Percentiles rank a stretch among this genome's conserved stretches.
Evolutionary conservation across 2,888 invertebrate species (phyloP).

Genomic region (Buathra laborator): DNA sequence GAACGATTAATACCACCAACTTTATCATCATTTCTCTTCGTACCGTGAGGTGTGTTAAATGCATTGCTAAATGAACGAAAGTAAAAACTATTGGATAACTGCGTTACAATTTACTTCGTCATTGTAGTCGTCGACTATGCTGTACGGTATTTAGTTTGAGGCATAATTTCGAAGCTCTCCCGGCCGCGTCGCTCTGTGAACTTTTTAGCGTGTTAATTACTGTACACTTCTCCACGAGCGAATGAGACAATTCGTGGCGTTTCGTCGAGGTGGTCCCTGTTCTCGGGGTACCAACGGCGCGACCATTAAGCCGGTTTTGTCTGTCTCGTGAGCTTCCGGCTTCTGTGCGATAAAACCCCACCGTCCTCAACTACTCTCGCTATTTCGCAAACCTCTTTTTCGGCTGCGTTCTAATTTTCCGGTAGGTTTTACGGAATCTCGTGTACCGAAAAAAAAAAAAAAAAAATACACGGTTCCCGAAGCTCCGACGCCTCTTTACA

Average conservation of each 20-base stretch:
- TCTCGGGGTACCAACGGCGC: background rate
- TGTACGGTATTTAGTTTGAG: slow-evolving; percentile 16
- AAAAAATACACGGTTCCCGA: background rate
- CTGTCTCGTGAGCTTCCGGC: slow-evolving; percentile 56
- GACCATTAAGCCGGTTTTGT: slow-evolving; percentile 65
- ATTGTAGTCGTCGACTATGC: slow-evolving; percentile 22
- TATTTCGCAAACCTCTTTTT: slow-evolving; percentile 23
- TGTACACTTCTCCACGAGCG: slow-evolving; percentile 28
- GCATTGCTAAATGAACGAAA: background rate
- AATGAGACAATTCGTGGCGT: slow-evolving; percentile 30
- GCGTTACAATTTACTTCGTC: slow-evolving; percentile 17
- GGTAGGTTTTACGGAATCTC: slow-evolving; percentile 51
- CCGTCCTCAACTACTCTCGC: slow-evolving; percentile 24
- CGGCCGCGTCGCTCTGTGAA: slow-evolving; percentile 4
- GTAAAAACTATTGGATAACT: background rate
- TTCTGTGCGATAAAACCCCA: slow-evolving; percentile 14
- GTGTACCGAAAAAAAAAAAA: slow-evolving; percentile 30
- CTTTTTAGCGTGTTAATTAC: slow-evolving; percentile 57
- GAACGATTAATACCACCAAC: background rate
- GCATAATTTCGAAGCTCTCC: slow-evolving; percentile 24
- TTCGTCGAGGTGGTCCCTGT: background rate
- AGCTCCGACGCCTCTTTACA: slow-evolving; percentile 41
- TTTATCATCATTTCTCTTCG: background rate
- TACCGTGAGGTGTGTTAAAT: slow-evolving; percentile 71
- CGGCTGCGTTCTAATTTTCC: slow-evolving; percentile 65